Evolutionary conservation across 2,888 invertebrate genomes (phyloP).

Genomic region (Drosophila greeni): DNA sequence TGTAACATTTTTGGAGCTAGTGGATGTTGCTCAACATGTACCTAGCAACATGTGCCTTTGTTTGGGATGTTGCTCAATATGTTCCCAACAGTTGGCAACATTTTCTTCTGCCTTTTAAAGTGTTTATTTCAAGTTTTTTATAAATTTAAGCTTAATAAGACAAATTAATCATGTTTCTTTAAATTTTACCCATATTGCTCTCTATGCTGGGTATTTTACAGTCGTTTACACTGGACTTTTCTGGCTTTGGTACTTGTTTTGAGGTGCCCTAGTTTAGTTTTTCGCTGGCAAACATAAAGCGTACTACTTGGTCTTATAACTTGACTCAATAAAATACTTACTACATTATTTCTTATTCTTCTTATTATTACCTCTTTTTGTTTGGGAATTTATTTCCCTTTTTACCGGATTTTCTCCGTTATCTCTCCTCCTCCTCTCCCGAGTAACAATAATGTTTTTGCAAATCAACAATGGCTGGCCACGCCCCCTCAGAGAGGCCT

Average conservation of each 20-base stretch:
- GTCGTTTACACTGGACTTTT: background rate
- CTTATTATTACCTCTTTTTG: background rate
- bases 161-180: background rate
- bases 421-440: background rate
- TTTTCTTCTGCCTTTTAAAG: too few species aligned
- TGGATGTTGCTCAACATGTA: too few species aligned
- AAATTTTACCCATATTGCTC: background rate
- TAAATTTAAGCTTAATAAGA: background rate
- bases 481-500: conserved; percentile 21
- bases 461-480: conserved; percentile 45
- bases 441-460: conserved; percentile 22
- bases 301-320: background rate
- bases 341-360: background rate
- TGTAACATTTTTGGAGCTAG: too few species aligned
- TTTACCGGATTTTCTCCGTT: background rate
- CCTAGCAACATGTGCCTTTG: too few species aligned
- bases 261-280: background rate
- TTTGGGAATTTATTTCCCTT: background rate
- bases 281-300: too few species aligned
- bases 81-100: too few species aligned
- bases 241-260: background rate
- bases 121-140: background rate
- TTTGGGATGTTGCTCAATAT: too few species aligned
- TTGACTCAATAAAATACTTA: background rate
- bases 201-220: background rate